A percentile compares a stretch with the other conserved stretches of the same genome.
Conservation (phyloP, 2,888 invertebrate genomes). For the Zygothrica quintamaculata region DNA sequence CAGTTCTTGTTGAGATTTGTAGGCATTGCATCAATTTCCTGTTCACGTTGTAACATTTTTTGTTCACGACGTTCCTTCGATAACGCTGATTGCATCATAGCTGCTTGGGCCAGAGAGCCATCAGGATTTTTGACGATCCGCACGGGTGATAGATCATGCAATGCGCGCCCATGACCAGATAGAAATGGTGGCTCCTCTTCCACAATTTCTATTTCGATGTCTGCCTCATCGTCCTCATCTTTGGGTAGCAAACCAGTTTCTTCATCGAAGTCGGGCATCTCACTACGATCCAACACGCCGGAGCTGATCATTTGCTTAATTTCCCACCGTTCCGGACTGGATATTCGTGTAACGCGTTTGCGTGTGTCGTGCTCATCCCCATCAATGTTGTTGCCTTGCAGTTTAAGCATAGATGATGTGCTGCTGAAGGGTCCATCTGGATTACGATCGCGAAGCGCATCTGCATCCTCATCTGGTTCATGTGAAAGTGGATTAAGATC, state of each 20-base stretch:
- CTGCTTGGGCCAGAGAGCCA: slow-evolving; percentile 98
- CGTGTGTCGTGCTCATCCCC: slow-evolving; percentile 92
- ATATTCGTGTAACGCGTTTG: slow-evolving; percentile 94
- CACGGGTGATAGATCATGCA: slow-evolving; percentile 97
- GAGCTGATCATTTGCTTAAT: slow-evolving; percentile 98
- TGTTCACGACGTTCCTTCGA: slow-evolving; percentile 98
- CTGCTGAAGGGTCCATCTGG: slow-evolving; percentile 93
- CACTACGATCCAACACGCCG: slow-evolving; percentile 95
- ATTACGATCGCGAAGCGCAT: slow-evolving; percentile 88
- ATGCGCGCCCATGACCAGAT: slow-evolving; percentile 94
- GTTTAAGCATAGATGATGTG: slow-evolving; percentile 86
- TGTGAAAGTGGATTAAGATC: slow-evolving; percentile 96
- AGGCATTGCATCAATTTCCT: slow-evolving; percentile 94
- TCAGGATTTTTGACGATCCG: slow-evolving; percentile 99
- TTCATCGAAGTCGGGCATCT: slow-evolving; percentile 98
- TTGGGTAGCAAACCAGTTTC: slow-evolving; percentile 95
- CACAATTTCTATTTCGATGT: slow-evolving; percentile 98
- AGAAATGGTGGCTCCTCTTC: slow-evolving; percentile 99
- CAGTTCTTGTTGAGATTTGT: slow-evolving; percentile 95
- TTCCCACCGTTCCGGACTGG: slow-evolving; percentile 99
- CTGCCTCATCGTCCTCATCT: slow-evolving; percentile 97
- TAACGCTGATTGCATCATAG: slow-evolving; percentile 99
- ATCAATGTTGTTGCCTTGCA: slow-evolving; percentile 86
- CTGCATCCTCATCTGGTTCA: slow-evolving; percentile 86
- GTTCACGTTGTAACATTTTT: slow-evolving; percentile 97